These are phyloP conservation scores for Spondyliosoma cantharus DNA, from an alignment of 2,797 vertebrate genomes.

Conservation along the genomic window DNA sequence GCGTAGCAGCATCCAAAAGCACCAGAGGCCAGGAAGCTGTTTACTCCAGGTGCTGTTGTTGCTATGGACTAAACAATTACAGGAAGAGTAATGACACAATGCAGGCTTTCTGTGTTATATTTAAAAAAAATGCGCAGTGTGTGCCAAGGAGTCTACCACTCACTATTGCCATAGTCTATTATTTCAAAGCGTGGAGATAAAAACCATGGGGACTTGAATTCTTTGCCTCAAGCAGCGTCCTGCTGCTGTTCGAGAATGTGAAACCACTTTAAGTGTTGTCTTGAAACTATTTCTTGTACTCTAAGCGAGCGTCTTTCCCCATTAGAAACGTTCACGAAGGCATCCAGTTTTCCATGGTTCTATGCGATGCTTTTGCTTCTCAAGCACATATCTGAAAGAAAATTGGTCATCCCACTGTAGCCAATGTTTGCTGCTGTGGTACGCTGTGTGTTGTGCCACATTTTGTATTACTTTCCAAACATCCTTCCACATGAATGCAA, in stretches of 20 bases:
- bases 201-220: conserved; percentile 55
- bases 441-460: conserved; percentile 3
- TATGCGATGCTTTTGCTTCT: conserved; percentile 42
- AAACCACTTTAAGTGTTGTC: conserved; percentile 65
- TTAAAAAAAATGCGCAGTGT: conserved; percentile 21
- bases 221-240: conserved; percentile 60
- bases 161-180: conserved; percentile 50
- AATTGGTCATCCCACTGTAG: conserved; percentile 34
- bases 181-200: conserved; percentile 65
- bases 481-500: conserved; percentile 49
- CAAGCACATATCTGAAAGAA: conserved; percentile 51
- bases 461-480: conserved; percentile 45
- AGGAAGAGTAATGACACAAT: conserved; percentile 27
- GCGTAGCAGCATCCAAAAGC: conserved; percentile 20
- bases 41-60: conserved; percentile 30
- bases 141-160: conserved; percentile 29
- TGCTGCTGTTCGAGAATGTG: conserved; percentile 59
- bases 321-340: conserved; percentile 52
- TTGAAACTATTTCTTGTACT: conserved; percentile 57
- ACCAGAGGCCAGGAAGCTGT: conserved; percentile 29
- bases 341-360: conserved; percentile 46
- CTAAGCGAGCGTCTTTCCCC: conserved; percentile 15
- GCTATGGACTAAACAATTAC: conserved; percentile 9
- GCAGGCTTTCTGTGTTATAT: conserved; percentile 28
- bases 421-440: conserved; percentile 29